phyloP scores from a whole-genome alignment of 2,797 vertebrate species.

The Tarsius wallacei region DNA sequence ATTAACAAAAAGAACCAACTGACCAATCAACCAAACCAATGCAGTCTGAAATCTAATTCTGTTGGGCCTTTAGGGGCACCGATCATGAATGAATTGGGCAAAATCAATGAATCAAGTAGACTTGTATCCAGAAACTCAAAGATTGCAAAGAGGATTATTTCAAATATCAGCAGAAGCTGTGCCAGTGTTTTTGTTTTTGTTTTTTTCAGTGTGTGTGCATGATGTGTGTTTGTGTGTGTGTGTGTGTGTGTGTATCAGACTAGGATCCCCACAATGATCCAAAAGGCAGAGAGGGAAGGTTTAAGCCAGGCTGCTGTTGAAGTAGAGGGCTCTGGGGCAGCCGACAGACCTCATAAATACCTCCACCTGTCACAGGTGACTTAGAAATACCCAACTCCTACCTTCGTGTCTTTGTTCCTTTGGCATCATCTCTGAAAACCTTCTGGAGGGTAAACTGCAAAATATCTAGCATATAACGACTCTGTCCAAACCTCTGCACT shows the following conservation, averaged over 20 bases:
- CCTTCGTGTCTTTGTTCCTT: not conserved
- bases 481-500: not conserved
- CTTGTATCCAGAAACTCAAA: not conserved
- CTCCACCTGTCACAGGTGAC: fast-evolving
- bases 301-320: not conserved
- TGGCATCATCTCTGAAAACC: not conserved
- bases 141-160: too few species aligned
- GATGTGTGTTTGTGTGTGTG: not conserved
- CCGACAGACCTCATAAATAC: not conserved
- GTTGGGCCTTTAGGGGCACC: not conserved
- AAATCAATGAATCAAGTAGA: not conserved
- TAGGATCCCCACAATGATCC: too few species aligned
- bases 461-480: not conserved
- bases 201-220: not conserved
- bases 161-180: not conserved
- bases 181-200: not conserved
- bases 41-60: not conserved
- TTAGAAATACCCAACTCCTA: not conserved
- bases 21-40: not conserved
- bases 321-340: not conserved
- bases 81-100: not conserved
- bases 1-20: not conserved
- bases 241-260: not conserved
- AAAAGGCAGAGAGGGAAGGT: not conserved
- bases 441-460: not conserved